Evolutionary conservation across 2,113 vertebrate genomes (phyloP).

Genomic region (Ellobius talpinus): DNA sequence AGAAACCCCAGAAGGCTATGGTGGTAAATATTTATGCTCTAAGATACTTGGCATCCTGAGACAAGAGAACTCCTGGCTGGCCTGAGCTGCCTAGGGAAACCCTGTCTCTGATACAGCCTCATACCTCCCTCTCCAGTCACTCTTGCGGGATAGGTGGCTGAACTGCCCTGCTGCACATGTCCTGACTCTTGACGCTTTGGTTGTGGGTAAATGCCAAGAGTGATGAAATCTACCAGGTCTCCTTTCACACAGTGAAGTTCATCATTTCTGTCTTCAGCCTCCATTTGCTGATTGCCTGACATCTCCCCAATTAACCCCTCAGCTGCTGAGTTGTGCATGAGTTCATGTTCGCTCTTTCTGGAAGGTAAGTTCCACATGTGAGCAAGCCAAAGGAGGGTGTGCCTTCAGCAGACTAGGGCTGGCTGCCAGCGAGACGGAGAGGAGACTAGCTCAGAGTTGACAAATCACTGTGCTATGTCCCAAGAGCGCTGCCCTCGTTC

Average conservation of each 20-base stretch:
- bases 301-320: not conserved
- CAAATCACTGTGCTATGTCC: not conserved
- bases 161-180: not conserved
- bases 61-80: not conserved
- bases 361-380: not conserved
- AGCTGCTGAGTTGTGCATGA: not conserved
- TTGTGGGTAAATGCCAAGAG: not conserved
- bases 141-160: not conserved
- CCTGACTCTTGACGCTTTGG: not conserved
- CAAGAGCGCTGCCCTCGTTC: not conserved
- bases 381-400: not conserved
- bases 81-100: not conserved
- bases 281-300: not conserved
- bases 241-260: not conserved
- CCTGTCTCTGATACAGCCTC: not conserved
- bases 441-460: not conserved
- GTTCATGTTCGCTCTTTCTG: not conserved
- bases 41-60: not conserved
- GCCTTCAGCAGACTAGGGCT: not conserved
- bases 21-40: not conserved
- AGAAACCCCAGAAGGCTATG: not conserved
- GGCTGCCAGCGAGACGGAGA: not conserved
- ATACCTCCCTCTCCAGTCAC: not conserved
- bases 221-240: not conserved
- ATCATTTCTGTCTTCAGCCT: not conserved